Conservation (phyloP, 2,797 vertebrate genomes). For the Melanotaenia nigrans region DNA sequence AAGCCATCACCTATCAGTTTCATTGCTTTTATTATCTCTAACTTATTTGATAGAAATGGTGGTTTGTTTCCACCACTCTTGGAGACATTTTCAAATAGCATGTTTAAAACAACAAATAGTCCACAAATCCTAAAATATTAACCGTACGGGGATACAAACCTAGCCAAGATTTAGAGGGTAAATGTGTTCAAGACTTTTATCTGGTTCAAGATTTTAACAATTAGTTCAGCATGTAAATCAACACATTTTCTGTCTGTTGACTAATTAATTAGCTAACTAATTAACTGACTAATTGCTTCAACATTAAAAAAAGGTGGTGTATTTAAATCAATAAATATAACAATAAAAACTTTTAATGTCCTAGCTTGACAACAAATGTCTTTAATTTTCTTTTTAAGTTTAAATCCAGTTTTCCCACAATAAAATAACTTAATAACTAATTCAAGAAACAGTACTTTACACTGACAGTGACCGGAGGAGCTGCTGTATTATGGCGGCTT, state of each 20-base stretch:
- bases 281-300: not conserved
- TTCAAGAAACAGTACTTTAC: not conserved
- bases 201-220: not conserved
- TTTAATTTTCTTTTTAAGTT: not conserved
- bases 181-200: not conserved
- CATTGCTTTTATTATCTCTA: not conserved
- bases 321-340: not conserved
- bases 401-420: not conserved
- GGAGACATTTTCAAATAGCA: not conserved
- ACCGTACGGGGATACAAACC: not conserved
- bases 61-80: not conserved
- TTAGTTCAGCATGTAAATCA: not conserved
- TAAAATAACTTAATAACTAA: not conserved
- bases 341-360: not conserved
- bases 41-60: not conserved
- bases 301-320: not conserved
- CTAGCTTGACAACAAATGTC: not conserved
- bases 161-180: not conserved
- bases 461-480: constrained; percentile 2
- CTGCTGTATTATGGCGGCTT: not conserved
- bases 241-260: not conserved
- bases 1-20: not conserved
- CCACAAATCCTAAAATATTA: not conserved
- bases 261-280: not conserved
- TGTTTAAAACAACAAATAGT: not conserved